Conservation (phyloP, 2,888 invertebrate genomes). For the Neuroscelio doddi region DNA sequence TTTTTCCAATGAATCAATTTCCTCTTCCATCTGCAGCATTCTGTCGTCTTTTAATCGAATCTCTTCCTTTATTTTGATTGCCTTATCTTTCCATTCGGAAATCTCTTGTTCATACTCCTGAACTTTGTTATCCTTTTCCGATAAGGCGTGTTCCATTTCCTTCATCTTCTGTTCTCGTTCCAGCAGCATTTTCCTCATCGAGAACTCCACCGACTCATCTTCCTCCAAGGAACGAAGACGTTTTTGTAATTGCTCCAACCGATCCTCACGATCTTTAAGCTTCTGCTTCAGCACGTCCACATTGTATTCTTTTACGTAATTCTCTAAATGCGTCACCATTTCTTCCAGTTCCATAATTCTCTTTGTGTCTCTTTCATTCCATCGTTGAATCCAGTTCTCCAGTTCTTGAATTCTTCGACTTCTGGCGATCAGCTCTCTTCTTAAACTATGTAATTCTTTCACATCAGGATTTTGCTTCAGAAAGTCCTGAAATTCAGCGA, state of each 20-base stretch:
- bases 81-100: slow-evolving; percentile 54
- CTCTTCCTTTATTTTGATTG: slow-evolving; percentile 49
- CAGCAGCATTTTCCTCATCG: slow-evolving; percentile 21
- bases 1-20: slow-evolving; percentile 62
- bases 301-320: slow-evolving; percentile 64
- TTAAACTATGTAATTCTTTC: slow-evolving; percentile 66
- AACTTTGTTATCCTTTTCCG: slow-evolving; percentile 58
- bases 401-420: slow-evolving; percentile 63
- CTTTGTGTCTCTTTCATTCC: slow-evolving; percentile 71
- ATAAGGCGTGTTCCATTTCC: slow-evolving; percentile 58
- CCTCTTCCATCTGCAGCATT: slow-evolving; percentile 59
- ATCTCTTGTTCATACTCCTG: slow-evolving; percentile 57
- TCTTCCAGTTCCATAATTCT: slow-evolving; percentile 63
- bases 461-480: slow-evolving; percentile 72
- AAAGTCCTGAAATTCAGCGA: slow-evolving; percentile 75
- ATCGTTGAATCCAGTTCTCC: slow-evolving; percentile 75
- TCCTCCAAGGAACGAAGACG: background rate
- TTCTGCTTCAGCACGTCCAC: slow-evolving; percentile 61
- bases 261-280: slow-evolving; percentile 62
- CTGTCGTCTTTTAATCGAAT: slow-evolving; percentile 55
- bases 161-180: slow-evolving; percentile 56
- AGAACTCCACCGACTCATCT: slow-evolving; percentile 19
- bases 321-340: slow-evolving; percentile 63
- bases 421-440: slow-evolving; percentile 51
- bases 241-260: slow-evolving; percentile 57